Evolutionary conservation across 2,797 vertebrate genomes (phyloP).

Genomic region (Acrossocheilus wenchowensis): DNA sequence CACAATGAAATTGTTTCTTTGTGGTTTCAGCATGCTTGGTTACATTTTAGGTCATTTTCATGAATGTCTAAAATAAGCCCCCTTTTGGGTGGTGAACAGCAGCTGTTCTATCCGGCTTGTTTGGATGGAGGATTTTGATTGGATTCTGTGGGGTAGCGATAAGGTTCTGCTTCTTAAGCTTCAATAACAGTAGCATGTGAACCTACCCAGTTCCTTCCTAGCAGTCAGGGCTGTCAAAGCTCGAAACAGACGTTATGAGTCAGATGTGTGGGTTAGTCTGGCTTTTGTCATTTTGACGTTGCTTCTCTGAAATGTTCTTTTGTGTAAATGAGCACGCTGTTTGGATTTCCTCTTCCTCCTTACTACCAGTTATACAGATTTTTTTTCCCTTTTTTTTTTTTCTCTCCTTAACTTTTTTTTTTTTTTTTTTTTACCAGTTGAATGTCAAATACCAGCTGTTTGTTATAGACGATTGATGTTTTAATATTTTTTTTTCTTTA

Average conservation of each 20-base stretch:
- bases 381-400: not conserved
- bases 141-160: constrained; percentile 18
- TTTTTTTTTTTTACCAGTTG: not conserved
- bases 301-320: not conserved
- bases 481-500: not conserved
- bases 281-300: not conserved
- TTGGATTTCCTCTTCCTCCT: not conserved
- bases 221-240: not conserved
- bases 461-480: not conserved
- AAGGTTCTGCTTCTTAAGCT: not conserved
- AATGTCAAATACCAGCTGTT: not conserved
- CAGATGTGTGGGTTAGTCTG: not conserved
- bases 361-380: not conserved
- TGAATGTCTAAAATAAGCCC: not conserved
- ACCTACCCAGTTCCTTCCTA: constrained; percentile 22
- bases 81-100: not conserved
- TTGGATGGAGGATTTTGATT: not conserved
- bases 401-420: too few relatives aligned
- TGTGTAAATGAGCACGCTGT: not conserved
- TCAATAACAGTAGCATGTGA: not conserved
- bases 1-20: not conserved
- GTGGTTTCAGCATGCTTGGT: not conserved
- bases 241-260: not conserved
- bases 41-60: constrained; percentile 1
- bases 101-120: not conserved